phyloP scores from a whole-genome alignment of 1,140 invertebrate species.

The Drosophila biarmipes region DNA sequence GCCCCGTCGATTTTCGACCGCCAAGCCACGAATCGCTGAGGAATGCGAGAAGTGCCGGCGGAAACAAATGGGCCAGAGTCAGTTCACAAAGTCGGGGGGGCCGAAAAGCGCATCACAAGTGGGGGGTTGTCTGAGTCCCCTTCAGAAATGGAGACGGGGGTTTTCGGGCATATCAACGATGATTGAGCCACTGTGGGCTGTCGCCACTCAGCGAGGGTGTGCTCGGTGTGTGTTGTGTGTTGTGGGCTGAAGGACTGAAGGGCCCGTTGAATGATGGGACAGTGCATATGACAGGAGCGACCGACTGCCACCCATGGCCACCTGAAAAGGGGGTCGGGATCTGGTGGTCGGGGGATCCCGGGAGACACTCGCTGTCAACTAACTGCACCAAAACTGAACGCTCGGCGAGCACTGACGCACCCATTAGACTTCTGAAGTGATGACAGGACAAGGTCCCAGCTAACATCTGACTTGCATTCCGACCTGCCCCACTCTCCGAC shows the following conservation, averaged over 20 bases:
- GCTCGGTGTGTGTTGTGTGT: background rate
- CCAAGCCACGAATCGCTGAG: conserved; percentile 21
- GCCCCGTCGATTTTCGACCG: conserved; percentile 10
- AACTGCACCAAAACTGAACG: conserved; percentile 59
- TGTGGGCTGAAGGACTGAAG: conserved; percentile 4
- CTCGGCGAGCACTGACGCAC: conserved; percentile 33
- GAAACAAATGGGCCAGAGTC: conserved; percentile 31
- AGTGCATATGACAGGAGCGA: conserved; percentile 58
- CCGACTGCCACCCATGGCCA: conserved; percentile 8
- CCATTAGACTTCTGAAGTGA: conserved; percentile 59
- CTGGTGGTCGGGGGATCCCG: background rate
- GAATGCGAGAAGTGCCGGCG: conserved; percentile 20
- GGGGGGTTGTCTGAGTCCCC: background rate
- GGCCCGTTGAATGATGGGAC: conserved; percentile 35
- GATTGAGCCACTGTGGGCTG: conserved; percentile 36
- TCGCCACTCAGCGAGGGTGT: conserved; percentile 9
- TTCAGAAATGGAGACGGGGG: background rate
- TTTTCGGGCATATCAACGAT: conserved; percentile 21
- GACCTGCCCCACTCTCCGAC: conserved; percentile 1
- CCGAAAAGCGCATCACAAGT: conserved; percentile 38
- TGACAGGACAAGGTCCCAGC: conserved; percentile 56
- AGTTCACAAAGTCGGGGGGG: conserved; percentile 16
- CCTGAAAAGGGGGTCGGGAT: background rate
- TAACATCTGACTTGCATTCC: conserved; percentile 31
- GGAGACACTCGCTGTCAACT: conserved; percentile 38